Conservation (phyloP, 2,113 vertebrate species). For the Chascanopsetta lugubris region DNA sequence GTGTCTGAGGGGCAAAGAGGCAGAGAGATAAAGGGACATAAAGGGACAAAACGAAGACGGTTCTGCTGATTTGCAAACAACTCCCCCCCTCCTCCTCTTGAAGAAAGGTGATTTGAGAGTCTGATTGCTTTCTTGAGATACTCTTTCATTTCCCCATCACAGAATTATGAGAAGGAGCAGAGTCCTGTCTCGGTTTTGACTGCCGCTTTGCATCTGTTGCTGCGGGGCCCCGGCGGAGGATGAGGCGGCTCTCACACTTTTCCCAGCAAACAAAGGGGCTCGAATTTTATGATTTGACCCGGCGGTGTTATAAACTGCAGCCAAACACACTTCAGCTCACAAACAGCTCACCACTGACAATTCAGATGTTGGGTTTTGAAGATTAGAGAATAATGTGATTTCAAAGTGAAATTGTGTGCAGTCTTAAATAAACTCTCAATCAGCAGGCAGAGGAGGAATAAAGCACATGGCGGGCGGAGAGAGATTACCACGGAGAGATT, state of each 20-base stretch:
- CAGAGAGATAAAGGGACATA: conserved; percentile 42
- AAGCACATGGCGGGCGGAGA: conserved; percentile 6
- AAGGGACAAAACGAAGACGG: conserved; percentile 51
- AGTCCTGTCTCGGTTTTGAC: conserved; percentile 66
- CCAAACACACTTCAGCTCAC: conserved; percentile 49
- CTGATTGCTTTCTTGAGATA: conserved; percentile 73
- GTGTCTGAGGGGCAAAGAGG: conserved; percentile 10
- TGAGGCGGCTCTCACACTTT: conserved; percentile 49
- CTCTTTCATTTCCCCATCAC: conserved; percentile 69
- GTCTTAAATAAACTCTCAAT: conserved; percentile 23
- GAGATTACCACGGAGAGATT: conserved; percentile 30
- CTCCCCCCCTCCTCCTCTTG: not conserved
- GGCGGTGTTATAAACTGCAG: conserved; percentile 57
- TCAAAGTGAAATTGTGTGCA: conserved; percentile 14
- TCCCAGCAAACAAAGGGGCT: conserved; percentile 54
- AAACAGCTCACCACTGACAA: conserved; percentile 8
- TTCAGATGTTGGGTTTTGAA: not conserved
- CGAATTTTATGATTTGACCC: conserved; percentile 53
- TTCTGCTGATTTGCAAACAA: conserved; percentile 67
- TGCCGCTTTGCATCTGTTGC: conserved; percentile 57
- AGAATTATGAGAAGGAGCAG: conserved; percentile 63
- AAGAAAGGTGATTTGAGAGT: conserved; percentile 70
- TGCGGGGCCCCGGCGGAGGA: conserved; percentile 37
- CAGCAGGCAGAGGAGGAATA: not conserved
- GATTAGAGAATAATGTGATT: conserved; percentile 33